A percentile compares a stretch with the other conserved stretches of the same genome.
Evolutionary conservation across 2,888 invertebrate genomes (phyloP).

Genomic region (Aethes cnicana): DNA sequence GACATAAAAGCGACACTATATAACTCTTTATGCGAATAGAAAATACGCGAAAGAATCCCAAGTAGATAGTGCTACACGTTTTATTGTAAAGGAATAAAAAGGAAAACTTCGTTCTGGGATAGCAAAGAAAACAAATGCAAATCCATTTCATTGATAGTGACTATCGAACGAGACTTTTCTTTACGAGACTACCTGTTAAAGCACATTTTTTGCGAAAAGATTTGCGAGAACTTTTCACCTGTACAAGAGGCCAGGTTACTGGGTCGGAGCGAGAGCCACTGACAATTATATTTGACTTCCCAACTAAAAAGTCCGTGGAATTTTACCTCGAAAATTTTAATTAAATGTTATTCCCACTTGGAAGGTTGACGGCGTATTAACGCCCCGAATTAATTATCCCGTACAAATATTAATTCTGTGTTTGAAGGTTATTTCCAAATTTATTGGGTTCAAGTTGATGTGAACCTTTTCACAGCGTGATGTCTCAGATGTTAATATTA

Average conservation of each 20-base stretch:
- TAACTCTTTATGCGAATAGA: no score
- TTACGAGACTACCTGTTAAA: background rate
- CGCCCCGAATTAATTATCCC: slow-evolving; percentile 7
- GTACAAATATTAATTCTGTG: background rate
- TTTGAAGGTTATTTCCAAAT: no score
- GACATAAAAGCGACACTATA: no score
- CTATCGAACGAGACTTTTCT: background rate
- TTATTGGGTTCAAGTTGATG: background rate
- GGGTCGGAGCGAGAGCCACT: slow-evolving; percentile 18
- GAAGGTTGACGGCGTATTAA: slow-evolving; percentile 13
- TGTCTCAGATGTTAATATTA: no score
- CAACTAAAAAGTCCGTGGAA: slow-evolving; percentile 16
- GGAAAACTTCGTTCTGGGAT: no score
- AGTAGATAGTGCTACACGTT: no score
- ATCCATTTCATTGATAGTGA: no score
- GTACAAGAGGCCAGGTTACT: slow-evolving; percentile 12
- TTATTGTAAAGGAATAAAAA: no score
- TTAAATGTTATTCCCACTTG: slow-evolving; percentile 15
- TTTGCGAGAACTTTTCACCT: slow-evolving; percentile 4
- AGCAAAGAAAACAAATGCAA: no score
- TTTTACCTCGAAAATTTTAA: slow-evolving; percentile 15
- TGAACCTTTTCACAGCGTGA: background rate
- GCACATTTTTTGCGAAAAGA: background rate
- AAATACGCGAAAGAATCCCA: no score
- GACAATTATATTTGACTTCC: slow-evolving; percentile 14